A percentile compares a stretch with the other conserved stretches of the same genome.
phyloP scores from a whole-genome alignment of 2,113 vertebrate genomes.

The Heterochromis multidens region DNA sequence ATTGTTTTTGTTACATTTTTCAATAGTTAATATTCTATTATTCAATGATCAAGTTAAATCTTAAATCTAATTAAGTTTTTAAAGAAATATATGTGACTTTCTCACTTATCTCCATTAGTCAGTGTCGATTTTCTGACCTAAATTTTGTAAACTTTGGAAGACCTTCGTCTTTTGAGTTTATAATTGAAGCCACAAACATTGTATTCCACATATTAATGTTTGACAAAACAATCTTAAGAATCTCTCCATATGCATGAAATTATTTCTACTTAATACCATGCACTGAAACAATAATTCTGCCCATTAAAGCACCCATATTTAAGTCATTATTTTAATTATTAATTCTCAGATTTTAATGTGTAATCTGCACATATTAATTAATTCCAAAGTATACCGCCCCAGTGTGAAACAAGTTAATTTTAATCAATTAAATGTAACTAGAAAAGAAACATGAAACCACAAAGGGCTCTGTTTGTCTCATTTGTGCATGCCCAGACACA shows the following conservation, averaged over 20 bases:
- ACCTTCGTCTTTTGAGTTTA: neutral
- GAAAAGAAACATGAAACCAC: neutral
- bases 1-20: neutral
- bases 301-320: neutral
- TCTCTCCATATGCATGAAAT: neutral
- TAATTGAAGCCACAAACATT: neutral
- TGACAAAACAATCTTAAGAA: neutral
- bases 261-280: too few relatives aligned
- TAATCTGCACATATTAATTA: neutral
- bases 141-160: neutral
- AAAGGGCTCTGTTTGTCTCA: neutral
- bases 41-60: neutral
- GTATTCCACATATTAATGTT: neutral
- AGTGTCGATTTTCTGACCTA: neutral
- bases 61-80: neutral
- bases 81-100: neutral
- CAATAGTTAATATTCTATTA: neutral
- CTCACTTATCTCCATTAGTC: neutral
- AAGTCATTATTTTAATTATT: neutral
- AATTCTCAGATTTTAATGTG: neutral
- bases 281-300: neutral
- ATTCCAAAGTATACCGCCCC: neutral
- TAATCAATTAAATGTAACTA: neutral
- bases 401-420: neutral
- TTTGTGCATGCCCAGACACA: neutral